Evolutionary conservation across 2,888 invertebrate genomes (phyloP), one percentile per base, ranked within the genome.

Genomic region (Rhagonycha fulva): DNA sequence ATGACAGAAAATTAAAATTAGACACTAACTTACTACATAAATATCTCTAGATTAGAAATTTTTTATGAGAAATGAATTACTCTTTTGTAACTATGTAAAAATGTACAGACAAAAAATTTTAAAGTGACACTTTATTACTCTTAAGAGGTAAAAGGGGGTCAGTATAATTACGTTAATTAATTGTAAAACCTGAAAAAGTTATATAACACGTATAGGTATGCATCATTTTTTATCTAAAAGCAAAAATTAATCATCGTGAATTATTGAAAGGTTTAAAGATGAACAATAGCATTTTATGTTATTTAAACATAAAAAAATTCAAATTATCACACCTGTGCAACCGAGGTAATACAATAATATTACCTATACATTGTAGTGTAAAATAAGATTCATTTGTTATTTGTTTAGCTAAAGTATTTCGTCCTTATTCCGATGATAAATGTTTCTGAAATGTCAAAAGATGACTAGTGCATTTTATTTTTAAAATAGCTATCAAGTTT

Each of bases 401-500:
- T 66, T 66, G 26, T 66, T 23, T 66, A 24, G 63, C 24, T 66
- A 24, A 66, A 66, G 24, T 23, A 66, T 66, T 62, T 66, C 63
- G 23, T 66, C 26, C 63, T 66, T 66, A 24, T 9, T 47, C 61
- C 70, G 74, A 79, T 81, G 81, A 81, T 81, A 81, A 81, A 81
- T 81, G 80, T 79, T 76, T 81, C 78, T 70, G 76, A 70, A 72
- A 78, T 81, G 81, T 80, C 81, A 81, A 76, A 77, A 70, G 73
- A 77, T 81, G 81, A 81, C 79, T 73, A 61, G 79, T 26, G 26
- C 23, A 66, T 66, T 47, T 47, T n/a, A 47, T 47, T 47, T 47
- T n/a, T 12, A 47, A 26, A 47, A 47, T 12, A 47, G n/a, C 47
- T 47, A 47, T 47, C 47, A n/a, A 47, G n/a, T 47, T 47, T 47